Conservation (phyloP, 2,113 vertebrate genomes). For the Lichenostomus cassidix region DNA sequence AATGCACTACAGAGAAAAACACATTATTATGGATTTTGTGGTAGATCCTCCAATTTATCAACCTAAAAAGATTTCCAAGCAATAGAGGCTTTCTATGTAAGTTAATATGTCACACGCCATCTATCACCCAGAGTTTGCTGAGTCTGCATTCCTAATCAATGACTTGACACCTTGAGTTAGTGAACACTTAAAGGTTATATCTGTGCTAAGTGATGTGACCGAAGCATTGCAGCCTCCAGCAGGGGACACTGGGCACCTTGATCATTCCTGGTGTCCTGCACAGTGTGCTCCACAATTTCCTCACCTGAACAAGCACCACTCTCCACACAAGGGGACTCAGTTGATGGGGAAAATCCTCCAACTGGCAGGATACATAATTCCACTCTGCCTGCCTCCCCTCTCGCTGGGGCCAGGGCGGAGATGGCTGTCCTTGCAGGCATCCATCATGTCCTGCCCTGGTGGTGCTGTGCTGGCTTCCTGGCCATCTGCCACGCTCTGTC, state of each 20-base stretch:
- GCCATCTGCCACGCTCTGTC: neutral
- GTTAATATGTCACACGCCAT: neutral
- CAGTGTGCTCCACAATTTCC: neutral
- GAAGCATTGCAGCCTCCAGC: neutral
- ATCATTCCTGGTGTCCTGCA: neutral
- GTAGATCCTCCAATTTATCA: constrained; percentile 30
- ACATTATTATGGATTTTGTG: constrained; percentile 45
- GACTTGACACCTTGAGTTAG: constrained; percentile 18
- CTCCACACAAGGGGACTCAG: neutral
- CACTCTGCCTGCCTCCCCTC: neutral
- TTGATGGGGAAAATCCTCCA: neutral
- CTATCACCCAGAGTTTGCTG: neutral
- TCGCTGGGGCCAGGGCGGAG: neutral
- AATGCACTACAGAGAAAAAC: neutral
- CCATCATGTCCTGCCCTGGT: fast-evolving
- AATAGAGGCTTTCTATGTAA: neutral
- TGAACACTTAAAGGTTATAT: neutral
- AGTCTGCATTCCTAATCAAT: neutral
- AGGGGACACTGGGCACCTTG: neutral
- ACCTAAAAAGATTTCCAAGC: constrained; percentile 25
- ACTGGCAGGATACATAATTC: neutral
- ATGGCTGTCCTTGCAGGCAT: neutral
- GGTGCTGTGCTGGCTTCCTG: neutral
- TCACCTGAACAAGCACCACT: neutral
- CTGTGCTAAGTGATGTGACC: neutral